Evolutionary conservation across 1,140 invertebrate genomes (phyloP), one percentile per base, ranked within the genome.

Genomic region (Fopius arisanus): DNA sequence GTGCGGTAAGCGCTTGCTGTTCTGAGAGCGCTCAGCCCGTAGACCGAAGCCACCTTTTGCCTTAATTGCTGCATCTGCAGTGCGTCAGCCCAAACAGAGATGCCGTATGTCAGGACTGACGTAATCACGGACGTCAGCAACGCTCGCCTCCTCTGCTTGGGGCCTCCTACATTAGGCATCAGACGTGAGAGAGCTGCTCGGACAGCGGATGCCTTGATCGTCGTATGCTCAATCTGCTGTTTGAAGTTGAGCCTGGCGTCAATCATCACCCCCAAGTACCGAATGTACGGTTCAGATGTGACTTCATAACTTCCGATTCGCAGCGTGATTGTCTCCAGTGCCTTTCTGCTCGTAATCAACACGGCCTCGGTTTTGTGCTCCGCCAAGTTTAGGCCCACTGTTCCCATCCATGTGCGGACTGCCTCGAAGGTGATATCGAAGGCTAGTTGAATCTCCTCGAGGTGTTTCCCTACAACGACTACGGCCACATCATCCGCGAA

Each of bases 1-100:
- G 80, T 80, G n/a, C 77, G 67, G 54, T 73, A 79, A 4, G 73
- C 73, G 10, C 67, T n/a, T 0, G 71, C 71, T 0, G 63, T 59
- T 67, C 41, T 51, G 54, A 67, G 23, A 3, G 67, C 67, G 23
- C 66, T 29, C 29, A 69, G 10, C 14, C 72, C 48, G 12, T 74
- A 69, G n/a, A 74, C 48, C 28, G 72, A 48, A 41, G 40, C 65
- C 7, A 59, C 59, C 31, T 68, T 74, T 31, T 51, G 54, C 48
- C 72, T 62, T 59, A 19, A 40, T 43, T 62, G 43, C 67, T 68
- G 65, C 0, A 12, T 23, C 19, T 68, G 43, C n/a, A 69, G 72
- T 12, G 72, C 33, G 19, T 74, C 54, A 4, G 72, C 31, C 66
- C 72, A 74, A 40, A 69, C 26, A 12, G 72, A 62, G 62, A 69